Percentiles rank a stretch among this genome's conserved stretches.
These are phyloP conservation scores for Hydriomena furcata DNA, from an alignment of 2,888 invertebrate species.

Conservation along the genomic window DNA sequence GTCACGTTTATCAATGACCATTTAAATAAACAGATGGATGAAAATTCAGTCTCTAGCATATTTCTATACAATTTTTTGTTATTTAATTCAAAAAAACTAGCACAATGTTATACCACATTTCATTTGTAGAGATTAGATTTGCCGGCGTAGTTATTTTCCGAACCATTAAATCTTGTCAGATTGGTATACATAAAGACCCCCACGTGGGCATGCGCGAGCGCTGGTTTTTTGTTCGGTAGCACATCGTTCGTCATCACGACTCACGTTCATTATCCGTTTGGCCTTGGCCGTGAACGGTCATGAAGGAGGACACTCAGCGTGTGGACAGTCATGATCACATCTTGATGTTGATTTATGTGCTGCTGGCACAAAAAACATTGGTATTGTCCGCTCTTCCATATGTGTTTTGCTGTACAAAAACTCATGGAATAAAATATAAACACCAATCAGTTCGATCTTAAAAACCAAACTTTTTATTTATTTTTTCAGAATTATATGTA, in stretches of 20 bases:
- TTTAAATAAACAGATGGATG: conserved; percentile 43
- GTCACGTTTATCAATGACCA: conserved; percentile 47
- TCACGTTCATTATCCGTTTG: conserved; percentile 75
- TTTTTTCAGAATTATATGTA: conserved; percentile 20
- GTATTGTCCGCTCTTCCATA: conserved; percentile 39
- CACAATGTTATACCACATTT: conserved; percentile 54
- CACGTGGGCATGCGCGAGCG: conserved; percentile 68
- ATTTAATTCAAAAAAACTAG: conserved; percentile 24
- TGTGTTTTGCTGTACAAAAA: conserved; percentile 19
- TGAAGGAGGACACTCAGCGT: conserved; percentile 60
- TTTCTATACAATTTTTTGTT: conserved; percentile 9
- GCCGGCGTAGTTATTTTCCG: conserved; percentile 69
- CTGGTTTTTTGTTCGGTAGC: conserved; percentile 65
- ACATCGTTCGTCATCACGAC: conserved; percentile 71
- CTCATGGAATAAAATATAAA: conserved; percentile 14
- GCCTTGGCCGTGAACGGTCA: conserved; percentile 82
- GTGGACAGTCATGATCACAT: conserved; percentile 56
- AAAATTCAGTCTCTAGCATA: conserved; percentile 9
- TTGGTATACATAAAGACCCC: conserved; percentile 61
- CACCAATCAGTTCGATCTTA: conserved; percentile 28
- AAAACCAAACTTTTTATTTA: conserved; percentile 19
- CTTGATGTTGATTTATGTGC: conserved; percentile 50
- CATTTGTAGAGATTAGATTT: conserved; percentile 48
- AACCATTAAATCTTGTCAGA: conserved; percentile 70
- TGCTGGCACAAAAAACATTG: conserved; percentile 47